A percentile compares a stretch with the other conserved stretches of the same genome.
These are phyloP conservation scores for Zygogramma bicolorata DNA, from an alignment of 2,888 invertebrate genomes.

Conservation along the genomic window DNA sequence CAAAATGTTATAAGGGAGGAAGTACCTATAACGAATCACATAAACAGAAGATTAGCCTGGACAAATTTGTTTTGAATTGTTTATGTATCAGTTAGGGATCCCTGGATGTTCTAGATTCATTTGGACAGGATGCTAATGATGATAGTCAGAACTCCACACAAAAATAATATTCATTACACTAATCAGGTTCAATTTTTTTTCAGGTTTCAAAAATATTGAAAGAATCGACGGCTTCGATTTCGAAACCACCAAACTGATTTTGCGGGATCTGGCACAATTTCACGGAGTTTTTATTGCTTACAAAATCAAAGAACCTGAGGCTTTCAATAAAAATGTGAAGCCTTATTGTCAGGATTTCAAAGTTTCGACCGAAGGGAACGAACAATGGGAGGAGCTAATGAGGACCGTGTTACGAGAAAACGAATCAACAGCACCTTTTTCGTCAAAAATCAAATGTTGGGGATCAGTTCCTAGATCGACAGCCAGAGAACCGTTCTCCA, in stretches of 20 bases:
- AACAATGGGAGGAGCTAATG: not conserved
- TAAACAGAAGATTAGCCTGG: no score
- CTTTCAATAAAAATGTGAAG: constrained; percentile 60
- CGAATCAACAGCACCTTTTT: not conserved
- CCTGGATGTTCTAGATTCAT: no score
- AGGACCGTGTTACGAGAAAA: constrained; percentile 21
- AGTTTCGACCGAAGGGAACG: not conserved
- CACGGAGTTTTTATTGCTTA: constrained; percentile 71
- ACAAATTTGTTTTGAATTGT: no score
- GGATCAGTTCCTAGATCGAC: not conserved
- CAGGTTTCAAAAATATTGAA: constrained; percentile 68
- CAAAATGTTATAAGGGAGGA: no score
- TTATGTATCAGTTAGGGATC: no score
- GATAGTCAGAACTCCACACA: not conserved
- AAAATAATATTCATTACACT: not conserved
- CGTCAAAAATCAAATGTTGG: constrained; percentile 1
- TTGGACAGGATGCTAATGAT: no score
- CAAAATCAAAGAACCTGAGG: constrained; percentile 64
- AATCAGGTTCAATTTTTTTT: not conserved
- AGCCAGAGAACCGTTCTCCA: constrained; percentile 66
- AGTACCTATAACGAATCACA: no score
- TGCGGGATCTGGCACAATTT: constrained; percentile 69
- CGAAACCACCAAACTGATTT: constrained; percentile 65
- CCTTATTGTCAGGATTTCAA: constrained; percentile 53
- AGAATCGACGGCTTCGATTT: constrained; percentile 68